phyloP scores from a whole-genome alignment of 2,888 invertebrate genomes.

The Spodoptera littoralis region DNA sequence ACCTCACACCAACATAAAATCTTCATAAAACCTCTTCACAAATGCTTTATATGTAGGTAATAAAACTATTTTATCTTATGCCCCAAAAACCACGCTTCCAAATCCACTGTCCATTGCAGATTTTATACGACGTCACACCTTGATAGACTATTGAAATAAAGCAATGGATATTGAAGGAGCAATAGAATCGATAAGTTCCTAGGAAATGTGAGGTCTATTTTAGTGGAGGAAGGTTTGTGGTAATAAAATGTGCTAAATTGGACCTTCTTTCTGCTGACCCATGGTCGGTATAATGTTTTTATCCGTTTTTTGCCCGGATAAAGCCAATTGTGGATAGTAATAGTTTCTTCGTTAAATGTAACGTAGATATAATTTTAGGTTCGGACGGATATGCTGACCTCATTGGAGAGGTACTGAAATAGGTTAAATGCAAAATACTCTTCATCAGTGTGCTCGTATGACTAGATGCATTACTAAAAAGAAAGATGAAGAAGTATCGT shows the following conservation, averaged over 20 bases:
- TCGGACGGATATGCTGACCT: no score
- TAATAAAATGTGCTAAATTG: slow-evolving; percentile 59
- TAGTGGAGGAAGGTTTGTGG: slow-evolving; percentile 51
- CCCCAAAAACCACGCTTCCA: slow-evolving; percentile 15
- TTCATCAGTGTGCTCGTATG: no score
- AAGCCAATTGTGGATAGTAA: slow-evolving; percentile 43
- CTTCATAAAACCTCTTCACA: slow-evolving; percentile 59
- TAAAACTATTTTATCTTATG: slow-evolving; percentile 59
- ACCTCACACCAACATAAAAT: slow-evolving; percentile 57
- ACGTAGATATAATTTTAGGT: slow-evolving; percentile 13
- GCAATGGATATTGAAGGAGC: slow-evolving; percentile 52
- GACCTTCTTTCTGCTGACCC: slow-evolving; percentile 55
- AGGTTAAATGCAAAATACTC: no score
- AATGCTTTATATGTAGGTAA: slow-evolving; percentile 59
- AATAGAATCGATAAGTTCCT: slow-evolving; percentile 45
- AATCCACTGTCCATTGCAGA: slow-evolving; percentile 45
- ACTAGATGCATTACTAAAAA: no score
- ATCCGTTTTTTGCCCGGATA: slow-evolving; percentile 41
- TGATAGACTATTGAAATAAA: slow-evolving; percentile 46
- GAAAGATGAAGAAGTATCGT: neutral
- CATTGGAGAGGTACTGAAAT: no score
- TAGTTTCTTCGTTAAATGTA: slow-evolving; percentile 25
- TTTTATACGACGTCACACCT: slow-evolving; percentile 34
- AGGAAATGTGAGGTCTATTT: slow-evolving; percentile 48
- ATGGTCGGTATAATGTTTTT: slow-evolving; percentile 49